phyloP scores from a whole-genome alignment of 2,888 invertebrate genomes.

The Drosophila peninsularis region DNA sequence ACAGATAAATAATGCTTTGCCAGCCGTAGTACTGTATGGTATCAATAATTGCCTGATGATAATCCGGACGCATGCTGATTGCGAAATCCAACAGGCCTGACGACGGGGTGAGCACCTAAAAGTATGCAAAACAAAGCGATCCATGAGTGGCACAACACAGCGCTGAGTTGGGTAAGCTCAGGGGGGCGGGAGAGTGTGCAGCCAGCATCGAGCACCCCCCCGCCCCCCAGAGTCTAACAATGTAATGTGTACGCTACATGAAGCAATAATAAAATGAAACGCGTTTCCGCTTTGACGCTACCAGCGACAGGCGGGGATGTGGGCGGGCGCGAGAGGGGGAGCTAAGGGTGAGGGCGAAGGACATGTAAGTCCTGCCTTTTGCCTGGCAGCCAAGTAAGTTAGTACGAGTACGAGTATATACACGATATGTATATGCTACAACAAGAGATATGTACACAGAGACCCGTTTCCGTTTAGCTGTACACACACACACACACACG shows the following conservation, averaged over 20 bases:
- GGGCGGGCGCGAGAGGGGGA: background rate
- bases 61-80: conserved; percentile 97
- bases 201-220: background rate
- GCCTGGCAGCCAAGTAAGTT: conserved; percentile 52
- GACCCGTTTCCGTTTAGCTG: conserved; percentile 70
- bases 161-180: conserved; percentile 19
- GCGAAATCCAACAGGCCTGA: conserved; percentile 96
- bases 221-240: conserved; percentile 48
- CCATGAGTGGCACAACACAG: conserved; percentile 41
- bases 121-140: conserved; percentile 70
- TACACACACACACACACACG: conserved; percentile 25
- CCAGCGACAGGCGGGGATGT: conserved; percentile 36
- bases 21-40: conserved; percentile 95
- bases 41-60: conserved; percentile 97
- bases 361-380: conserved; percentile 58
- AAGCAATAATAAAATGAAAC: conserved; percentile 79
- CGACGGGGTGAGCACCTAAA: conserved; percentile 92
- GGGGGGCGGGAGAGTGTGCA: background rate
- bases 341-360: conserved; percentile 18
- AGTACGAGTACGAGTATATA: conserved; percentile 31
- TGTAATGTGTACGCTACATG: conserved; percentile 78
- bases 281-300: conserved; percentile 71
- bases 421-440: conserved; percentile 49
- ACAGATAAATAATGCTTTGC: conserved; percentile 91
- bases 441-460: conserved; percentile 53